Evolutionary conservation across 2,113 vertebrate genomes (phyloP).

Genomic region (Cavia porcellus): DNA sequence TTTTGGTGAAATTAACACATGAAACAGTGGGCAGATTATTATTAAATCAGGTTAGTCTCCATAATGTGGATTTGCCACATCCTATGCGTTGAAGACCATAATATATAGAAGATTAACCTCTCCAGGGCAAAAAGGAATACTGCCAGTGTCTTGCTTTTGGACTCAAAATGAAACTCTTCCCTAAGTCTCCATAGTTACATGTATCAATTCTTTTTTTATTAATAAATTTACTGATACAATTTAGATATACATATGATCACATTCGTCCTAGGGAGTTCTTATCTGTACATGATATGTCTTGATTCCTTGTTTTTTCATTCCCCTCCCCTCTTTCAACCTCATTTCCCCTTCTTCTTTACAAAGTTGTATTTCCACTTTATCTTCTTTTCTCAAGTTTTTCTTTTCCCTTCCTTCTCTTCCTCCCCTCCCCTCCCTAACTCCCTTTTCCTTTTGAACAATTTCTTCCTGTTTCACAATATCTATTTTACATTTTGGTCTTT

Average conservation of each 20-base stretch:
- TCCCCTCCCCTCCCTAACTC: not conserved
- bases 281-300: not conserved
- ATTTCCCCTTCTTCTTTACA: not conserved
- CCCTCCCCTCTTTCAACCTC: not conserved
- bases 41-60: not conserved
- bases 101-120: not conserved
- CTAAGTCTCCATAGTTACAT: not conserved
- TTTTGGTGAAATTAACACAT: slow-evolving; percentile 45
- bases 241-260: not conserved
- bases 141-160: not conserved
- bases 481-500: not conserved
- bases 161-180: not conserved
- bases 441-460: not conserved
- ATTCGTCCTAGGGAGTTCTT: not conserved
- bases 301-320: not conserved
- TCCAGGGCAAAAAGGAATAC: not conserved
- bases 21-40: not conserved
- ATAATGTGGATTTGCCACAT: not conserved
- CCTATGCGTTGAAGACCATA: not conserved
- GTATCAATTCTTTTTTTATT: not conserved
- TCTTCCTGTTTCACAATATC: not conserved
- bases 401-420: not conserved
- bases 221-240: not conserved
- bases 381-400: not conserved
- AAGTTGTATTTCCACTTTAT: not conserved